Evolutionary conservation across 2,113 vertebrate species (phyloP).

Genomic region (Pipa parva): DNA sequence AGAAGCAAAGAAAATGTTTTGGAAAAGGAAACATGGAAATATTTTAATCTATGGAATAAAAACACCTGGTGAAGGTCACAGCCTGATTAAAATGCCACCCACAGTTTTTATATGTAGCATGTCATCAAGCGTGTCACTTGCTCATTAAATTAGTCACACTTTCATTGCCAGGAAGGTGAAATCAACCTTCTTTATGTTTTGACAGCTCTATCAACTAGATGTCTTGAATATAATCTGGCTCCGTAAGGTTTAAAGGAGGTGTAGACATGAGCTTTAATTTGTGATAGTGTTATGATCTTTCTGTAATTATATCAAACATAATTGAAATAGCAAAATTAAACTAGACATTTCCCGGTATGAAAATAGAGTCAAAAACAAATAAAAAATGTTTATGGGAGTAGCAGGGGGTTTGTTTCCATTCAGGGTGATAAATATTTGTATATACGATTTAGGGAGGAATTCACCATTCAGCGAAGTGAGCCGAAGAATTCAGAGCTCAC

Average conservation of each 20-base stretch:
- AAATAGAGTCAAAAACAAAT: no score
- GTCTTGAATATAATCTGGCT: not conserved
- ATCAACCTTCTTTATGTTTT: not conserved
- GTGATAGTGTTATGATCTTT: not conserved
- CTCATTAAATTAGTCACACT: conserved; percentile 12
- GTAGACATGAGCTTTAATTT: not conserved
- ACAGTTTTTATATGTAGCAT: conserved; percentile 7
- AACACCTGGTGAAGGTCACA: not conserved
- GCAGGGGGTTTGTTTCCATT: no score
- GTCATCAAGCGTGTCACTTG: not conserved
- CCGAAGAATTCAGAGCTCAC: no score
- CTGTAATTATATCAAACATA: conserved; percentile 14
- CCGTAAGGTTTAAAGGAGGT: not conserved
- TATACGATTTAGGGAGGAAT: no score
- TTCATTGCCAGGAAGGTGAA: conserved; percentile 3
- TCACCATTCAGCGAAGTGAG: no score
- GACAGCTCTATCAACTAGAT: not conserved
- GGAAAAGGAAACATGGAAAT: not conserved
- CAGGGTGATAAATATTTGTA: no score
- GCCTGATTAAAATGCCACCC: conserved; percentile 27
- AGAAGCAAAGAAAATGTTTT: not conserved
- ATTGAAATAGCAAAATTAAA: not conserved
- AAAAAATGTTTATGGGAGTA: no score
- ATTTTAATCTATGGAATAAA: not conserved
- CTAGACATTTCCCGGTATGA: no score